phyloP scores from a whole-genome alignment of 2,797 vertebrate genomes.

The Hemibagrus guttatus region DNA sequence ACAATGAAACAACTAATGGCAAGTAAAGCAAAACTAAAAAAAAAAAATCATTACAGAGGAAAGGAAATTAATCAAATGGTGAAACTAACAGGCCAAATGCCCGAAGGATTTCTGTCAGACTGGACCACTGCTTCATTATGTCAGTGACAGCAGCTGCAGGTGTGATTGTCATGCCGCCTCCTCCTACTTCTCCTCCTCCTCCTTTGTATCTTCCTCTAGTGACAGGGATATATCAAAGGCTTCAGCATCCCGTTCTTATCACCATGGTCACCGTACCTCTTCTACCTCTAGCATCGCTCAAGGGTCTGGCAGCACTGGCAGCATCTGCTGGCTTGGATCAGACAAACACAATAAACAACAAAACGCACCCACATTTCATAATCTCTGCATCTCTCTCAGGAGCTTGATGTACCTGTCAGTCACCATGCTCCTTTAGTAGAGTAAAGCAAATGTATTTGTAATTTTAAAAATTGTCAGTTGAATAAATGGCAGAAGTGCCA shows the following conservation, averaged over 20 bases:
- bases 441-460: conserved; percentile 39
- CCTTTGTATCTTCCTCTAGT: conserved; percentile 44
- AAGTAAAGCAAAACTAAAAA: neutral
- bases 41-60: neutral
- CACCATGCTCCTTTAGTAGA: conserved; percentile 23
- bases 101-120: conserved; percentile 40
- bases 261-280: conserved; percentile 42
- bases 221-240: conserved; percentile 49
- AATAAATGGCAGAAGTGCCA: conserved; percentile 11
- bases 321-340: conserved; percentile 56
- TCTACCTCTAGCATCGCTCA: conserved; percentile 37
- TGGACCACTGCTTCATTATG: conserved; percentile 57
- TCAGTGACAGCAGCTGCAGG: conserved; percentile 50
- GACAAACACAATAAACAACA: conserved; percentile 58
- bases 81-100: conserved; percentile 24
- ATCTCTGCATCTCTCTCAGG: conserved; percentile 38
- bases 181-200: conserved; percentile 20
- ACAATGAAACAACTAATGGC: neutral
- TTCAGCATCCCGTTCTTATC: conserved; percentile 42
- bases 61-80: conserved; percentile 19
- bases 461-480: conserved; percentile 38
- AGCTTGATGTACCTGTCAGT: conserved; percentile 54
- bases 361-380: conserved; percentile 50
- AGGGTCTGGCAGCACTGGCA: conserved; percentile 47
- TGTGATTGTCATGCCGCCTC: conserved; percentile 34